Evolutionary conservation across 2,797 vertebrate genomes (phyloP), one percentile per base, ranked within the genome.

Genomic region (Siniperca scherzeri): DNA sequence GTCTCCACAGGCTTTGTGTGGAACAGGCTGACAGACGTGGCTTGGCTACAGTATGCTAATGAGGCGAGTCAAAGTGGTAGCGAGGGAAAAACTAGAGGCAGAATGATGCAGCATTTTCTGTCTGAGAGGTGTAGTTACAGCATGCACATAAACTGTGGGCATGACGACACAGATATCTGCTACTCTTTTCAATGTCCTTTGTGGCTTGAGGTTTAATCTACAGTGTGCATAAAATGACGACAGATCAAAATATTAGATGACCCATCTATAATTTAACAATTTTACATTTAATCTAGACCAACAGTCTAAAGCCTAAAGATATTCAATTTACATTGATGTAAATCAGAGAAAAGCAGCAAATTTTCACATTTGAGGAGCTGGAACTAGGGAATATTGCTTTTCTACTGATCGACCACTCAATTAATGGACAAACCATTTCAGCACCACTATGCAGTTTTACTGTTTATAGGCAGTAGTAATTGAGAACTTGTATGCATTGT

Each of bases 1-100:
- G 80, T 88, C 74, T 87, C 87, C 91, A 82, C 86, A 52, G 64
- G 81, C 81, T 83, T 64, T 64, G 67, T 72, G 71, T 76, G 61
- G 77, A 80, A 69, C 13, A 44, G 61, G 62, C 38, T 69, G 72
- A 72, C 57, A 74, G 80, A 70, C 55, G 48, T 19, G 30, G 64
- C 55, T 27, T 25, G 67, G 60, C 70, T 40, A 78, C 67, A 50
- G 64, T 69, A 38, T 60, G 30, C 57, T 77, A 57, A 70, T 75
- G 50, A 78, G 62, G 30, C 1, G 7, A 62, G 21, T 75, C 60
- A 71, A 68, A 80, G 48, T 55, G 55, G 36, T 36, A 75, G 70
- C 13, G 52, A 57, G 27, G 14, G 59, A 65, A 25, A 70, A 70
- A 64, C 38, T 40, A 42, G 52, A 69, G 14, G 11, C 64, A 65